Base-by-base conservation (phyloP, 2,113 vertebrate genomes). In the Capreolus pygargus region DNA sequence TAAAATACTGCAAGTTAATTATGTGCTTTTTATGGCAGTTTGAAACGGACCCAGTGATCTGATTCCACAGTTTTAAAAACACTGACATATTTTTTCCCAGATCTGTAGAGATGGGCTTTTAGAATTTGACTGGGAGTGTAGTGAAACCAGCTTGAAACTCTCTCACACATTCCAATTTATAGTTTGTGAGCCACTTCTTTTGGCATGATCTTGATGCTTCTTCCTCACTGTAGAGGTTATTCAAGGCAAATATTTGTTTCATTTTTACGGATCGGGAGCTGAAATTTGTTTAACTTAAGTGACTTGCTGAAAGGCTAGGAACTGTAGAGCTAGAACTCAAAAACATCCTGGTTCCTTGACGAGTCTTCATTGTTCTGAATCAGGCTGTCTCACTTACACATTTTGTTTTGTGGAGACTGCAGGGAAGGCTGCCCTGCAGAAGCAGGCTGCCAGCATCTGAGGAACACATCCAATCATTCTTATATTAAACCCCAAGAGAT, bases 21-120 rank as follows among this genome's bases (percentile, higher is more conserved):
- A 98, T 94, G 93, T 94, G 96, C 95, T 98, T 97, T 95, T 98
- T 98, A 98, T 86, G 93, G 98, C 89, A 88, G 94, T 98, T 98
- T 96, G 96, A 97, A 97, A 98, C 97, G 96, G 97, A 94, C 97
- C 54, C 64, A 97, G 96, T 76, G 96, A 96, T 97, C 97, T 97
- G 97, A 98, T 98, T 90, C 91, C 76, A 94, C 85, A 85, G 25
- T 96, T 95, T 96, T 55, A 91, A 89, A 95, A 97, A 94, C 93
- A 94, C 0, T 60, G 91, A 25, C 67, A 13, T 88, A 30, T 47
- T 92, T 95, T 96, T 95, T 97, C 61, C 92, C 83, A 88, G 43
- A 23, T 61, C 89, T 82, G 60, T n/a, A 83, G 95, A 96, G 95
- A 45, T 88, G 93, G 93, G 95, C 82, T 43, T 4, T 43, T 16